Base-by-base conservation (phyloP, 2,888 invertebrate species). In the Drosophila rellima region DNA sequence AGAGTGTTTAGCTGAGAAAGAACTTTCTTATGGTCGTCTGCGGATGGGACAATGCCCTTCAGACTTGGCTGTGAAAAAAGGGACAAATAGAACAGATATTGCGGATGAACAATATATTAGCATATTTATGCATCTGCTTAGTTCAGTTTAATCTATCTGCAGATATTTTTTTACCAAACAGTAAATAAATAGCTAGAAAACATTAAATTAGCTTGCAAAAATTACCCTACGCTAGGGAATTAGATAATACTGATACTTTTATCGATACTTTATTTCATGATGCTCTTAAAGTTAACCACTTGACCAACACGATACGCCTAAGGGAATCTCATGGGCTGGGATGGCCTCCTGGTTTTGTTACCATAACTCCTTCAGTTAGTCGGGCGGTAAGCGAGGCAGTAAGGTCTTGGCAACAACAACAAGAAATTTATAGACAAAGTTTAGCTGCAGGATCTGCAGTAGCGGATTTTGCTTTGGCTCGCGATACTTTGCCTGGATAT, bases 401-500 rank as follows among this genome's bases (percentile, higher is more conserved):
- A 70, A 74, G 76, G 60, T 80, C 59, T 45, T 52, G 42, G 61
- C 54, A 26, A 29, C 40, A 39, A 35, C 17, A 56, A 47, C 61
- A 64, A 69, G 40, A 69, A 82, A 78, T 84, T 75, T 88, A 86
- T 88, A 78, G 80, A 74, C 67, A 78, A 85, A 88, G 70, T 88
- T 76, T 85, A 33, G 80, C 66, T 31, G 18, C n/a, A n/a, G 60
- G 37, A 18, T 47, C 44, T 57, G 57, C 68, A 69, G 65, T 39
- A 51, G 64, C 37, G 20, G 33, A 35, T 40, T 35, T 64, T 65
- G 50, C 44, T 47, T 42, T 40, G 55, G 72, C 35, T 63, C 60
- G 50, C 59, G 59, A 78, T 70, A 63, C 77, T 70, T 73, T 73
- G 64, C 72, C 44, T 56, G 78, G 75, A 75, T 82, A 70, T 65